Percentiles rank a stretch among this genome's conserved stretches.
phyloP scores from a whole-genome alignment of 1,140 invertebrate species.

The Lucilia cuprina region DNA sequence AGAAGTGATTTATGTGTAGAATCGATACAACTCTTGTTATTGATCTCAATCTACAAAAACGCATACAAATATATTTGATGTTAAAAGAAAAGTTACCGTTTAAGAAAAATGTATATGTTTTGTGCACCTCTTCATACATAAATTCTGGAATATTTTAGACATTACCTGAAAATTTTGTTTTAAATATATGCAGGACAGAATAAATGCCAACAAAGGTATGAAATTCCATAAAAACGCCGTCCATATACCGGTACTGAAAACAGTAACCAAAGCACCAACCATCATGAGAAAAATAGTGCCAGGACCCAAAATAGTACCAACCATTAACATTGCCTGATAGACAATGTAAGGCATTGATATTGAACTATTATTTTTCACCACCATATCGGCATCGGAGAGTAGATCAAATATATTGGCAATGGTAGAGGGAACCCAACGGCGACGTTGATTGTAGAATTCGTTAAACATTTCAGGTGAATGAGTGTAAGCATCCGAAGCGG shows the following conservation, averaged over 20 bases:
- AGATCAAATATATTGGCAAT: slow-evolving; percentile 89
- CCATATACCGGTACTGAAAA: slow-evolving; percentile 80
- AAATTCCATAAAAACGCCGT: slow-evolving; percentile 81
- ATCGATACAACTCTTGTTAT: too few relatives aligned
- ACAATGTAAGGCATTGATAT: slow-evolving; percentile 84
- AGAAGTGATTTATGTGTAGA: too few relatives aligned
- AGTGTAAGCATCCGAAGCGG: slow-evolving; percentile 91
- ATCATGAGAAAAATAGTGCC: slow-evolving; percentile 91
- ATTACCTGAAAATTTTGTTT: slow-evolving; percentile 76
- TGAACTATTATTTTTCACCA: slow-evolving; percentile 82
- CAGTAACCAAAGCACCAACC: slow-evolving; percentile 85
- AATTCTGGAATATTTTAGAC: neutral
- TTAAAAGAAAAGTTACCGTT: too few relatives aligned
- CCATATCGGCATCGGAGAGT: slow-evolving; percentile 74
- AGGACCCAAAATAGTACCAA: slow-evolving; percentile 60
- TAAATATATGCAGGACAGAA: slow-evolving; percentile 76
- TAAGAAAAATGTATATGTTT: too few relatives aligned
- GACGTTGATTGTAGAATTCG: slow-evolving; percentile 87
- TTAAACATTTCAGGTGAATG: slow-evolving; percentile 87
- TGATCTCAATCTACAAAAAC: too few relatives aligned
- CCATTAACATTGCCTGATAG: slow-evolving; percentile 76
- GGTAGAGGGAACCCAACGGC: slow-evolving; percentile 89
- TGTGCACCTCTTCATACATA: neutral
- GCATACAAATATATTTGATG: too few relatives aligned
- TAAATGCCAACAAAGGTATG: slow-evolving; percentile 77